Evolutionary conservation across 2,888 invertebrate species (phyloP).

Genomic region (Drosophila fungiperda): DNA sequence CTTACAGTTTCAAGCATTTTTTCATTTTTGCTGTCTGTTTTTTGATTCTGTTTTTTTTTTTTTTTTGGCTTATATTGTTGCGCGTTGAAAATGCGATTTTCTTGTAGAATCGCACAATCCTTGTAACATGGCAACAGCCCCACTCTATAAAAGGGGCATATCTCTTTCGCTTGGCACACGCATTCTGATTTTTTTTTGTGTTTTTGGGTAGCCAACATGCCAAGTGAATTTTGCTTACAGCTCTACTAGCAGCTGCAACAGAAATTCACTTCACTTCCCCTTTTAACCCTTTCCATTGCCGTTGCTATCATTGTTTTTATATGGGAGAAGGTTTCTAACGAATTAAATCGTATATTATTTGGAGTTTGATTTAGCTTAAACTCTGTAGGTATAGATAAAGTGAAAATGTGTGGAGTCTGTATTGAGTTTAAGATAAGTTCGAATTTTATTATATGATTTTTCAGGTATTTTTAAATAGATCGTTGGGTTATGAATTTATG

Average conservation of each 20-base stretch:
- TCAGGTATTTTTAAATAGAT: not conserved
- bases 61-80: slow-evolving; percentile 31
- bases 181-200: slow-evolving; percentile 59
- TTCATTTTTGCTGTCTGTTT: slow-evolving; percentile 34
- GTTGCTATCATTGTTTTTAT: slow-evolving; percentile 14
- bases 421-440: not conserved
- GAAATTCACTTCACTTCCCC: not conserved
- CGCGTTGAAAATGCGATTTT: slow-evolving; percentile 75
- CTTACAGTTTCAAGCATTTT: slow-evolving; percentile 47
- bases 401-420: not conserved
- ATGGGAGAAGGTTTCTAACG: slow-evolving; percentile 1
- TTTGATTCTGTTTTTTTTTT: slow-evolving; percentile 5
- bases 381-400: slow-evolving; percentile 4
- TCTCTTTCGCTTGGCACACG: slow-evolving; percentile 36
- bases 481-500: not conserved
- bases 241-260: slow-evolving; percentile 37
- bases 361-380: slow-evolving; percentile 3
- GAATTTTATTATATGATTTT: not conserved
- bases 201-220: slow-evolving; percentile 52
- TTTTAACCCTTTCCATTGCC: not conserved
- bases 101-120: slow-evolving; percentile 59
- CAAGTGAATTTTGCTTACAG: slow-evolving; percentile 57
- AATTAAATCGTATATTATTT: slow-evolving; percentile 14
- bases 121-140: not conserved
- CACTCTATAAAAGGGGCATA: not conserved